Evolutionary conservation across 2,113 vertebrate species (phyloP), one percentile per base, ranked within the genome.

Genomic region (Cololabis saira): DNA sequence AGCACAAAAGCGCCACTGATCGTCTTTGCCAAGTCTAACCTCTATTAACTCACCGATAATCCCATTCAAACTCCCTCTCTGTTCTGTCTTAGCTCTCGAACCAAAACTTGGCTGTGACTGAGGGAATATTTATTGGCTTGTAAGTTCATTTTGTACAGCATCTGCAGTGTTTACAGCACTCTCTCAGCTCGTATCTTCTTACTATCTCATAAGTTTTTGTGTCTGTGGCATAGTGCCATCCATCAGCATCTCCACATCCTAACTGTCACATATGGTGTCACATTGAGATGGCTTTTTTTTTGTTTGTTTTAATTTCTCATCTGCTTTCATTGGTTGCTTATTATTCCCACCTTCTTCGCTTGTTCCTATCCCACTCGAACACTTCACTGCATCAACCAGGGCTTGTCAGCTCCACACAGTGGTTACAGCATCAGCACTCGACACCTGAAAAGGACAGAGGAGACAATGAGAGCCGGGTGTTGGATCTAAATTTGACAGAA

Each of bases 371-470:
- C 91, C 91, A 66, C 81, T 67, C 78, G 82, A 91, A 85, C 91
- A 86, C 86, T 91, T 93, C 87, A 93, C 90, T 92, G 91, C 93
- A 93, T 94, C 92, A 93, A 93, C 90, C 85, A 83, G 88, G 88
- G 84, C 91, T 88, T 87, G 74, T 90, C 85, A 84, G 88, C 89
- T 87, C 82, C 63, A 80, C 9, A 84, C 80, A 49, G 12, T 71
- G 73, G 85, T 92, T 93, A 94, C 92, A 94, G 93, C 94, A 94
- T 95, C 92, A 90, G 94, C 91, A 4, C 60, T 74, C 60, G 1
- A 80, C 82, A 89, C 87, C 95, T 95, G 92, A 50, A 67, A 71
- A 18, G 45, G 54, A 71, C 51, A 64, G 58, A 64, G 17, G 3
- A 69, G 45, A 72, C 40, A 41, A 10, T 19, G 3, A 83, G 41